Conservation (phyloP, 2,113 vertebrate genomes). For the Pithys albifrons region DNA sequence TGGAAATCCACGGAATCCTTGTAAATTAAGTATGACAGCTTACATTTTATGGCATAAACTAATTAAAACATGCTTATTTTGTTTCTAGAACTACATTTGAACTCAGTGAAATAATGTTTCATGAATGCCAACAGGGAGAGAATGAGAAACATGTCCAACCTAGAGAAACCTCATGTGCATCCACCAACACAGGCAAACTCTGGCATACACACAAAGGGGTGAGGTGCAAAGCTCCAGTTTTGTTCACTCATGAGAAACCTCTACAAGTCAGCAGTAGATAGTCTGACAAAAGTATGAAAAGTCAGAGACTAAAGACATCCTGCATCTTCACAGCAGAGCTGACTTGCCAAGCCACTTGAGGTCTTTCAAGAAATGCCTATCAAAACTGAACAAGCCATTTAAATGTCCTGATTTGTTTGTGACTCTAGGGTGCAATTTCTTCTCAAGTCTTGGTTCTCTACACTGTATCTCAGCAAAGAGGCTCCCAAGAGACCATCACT, state of each 20-base stretch:
- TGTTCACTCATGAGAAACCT: background rate
- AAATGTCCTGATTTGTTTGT: background rate
- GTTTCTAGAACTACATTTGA: background rate
- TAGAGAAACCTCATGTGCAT: background rate
- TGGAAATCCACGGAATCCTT: background rate
- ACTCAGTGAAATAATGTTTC: constrained; percentile 5
- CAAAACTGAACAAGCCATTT: background rate
- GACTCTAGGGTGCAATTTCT: background rate
- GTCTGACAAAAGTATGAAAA: background rate
- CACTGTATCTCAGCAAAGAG: background rate
- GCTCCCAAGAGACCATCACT: background rate
- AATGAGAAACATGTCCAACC: background rate
- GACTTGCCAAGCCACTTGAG: background rate
- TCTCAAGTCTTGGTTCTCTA: background rate
- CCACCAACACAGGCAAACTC: background rate
- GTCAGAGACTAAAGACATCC: background rate
- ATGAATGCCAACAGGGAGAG: background rate
- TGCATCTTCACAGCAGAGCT: background rate
- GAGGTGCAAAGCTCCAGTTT: background rate
- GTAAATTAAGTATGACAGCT: constrained; percentile 34
- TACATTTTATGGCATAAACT: constrained; percentile 25
- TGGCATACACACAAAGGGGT: background rate
- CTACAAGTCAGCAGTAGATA: background rate
- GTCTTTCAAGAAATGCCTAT: background rate
- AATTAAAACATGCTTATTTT: constrained; percentile 39